Evolutionary conservation across 2,888 invertebrate genomes (phyloP).

Genomic region (Tethea ocularis): DNA sequence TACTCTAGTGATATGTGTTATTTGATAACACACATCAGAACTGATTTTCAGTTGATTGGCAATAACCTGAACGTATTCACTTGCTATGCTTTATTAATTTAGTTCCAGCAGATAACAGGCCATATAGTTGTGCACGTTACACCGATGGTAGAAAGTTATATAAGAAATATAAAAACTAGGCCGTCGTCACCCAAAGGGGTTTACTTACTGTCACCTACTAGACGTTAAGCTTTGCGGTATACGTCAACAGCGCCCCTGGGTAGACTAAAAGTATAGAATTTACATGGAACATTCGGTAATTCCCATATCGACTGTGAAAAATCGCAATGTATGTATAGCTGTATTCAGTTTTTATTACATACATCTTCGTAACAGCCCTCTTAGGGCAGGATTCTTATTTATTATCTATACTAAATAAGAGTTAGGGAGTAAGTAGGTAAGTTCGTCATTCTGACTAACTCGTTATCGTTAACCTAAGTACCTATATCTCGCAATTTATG

Average conservation of each 20-base stretch:
- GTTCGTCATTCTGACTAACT: not conserved
- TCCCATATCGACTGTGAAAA: not conserved
- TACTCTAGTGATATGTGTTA: too few relatives aligned
- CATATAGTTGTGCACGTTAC: too few relatives aligned
- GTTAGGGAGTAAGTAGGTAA: not conserved
- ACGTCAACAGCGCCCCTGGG: constrained; percentile 2
- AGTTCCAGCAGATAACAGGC: too few relatives aligned
- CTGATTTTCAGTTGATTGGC: not conserved
- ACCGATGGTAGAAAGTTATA: too few relatives aligned
- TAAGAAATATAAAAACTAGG: not conserved
- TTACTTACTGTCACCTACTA: not conserved
- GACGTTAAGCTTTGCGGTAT: not conserved
- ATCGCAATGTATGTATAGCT: not conserved
- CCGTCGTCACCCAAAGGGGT: too few relatives aligned
- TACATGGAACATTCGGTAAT: not conserved
- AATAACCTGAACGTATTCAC: too few relatives aligned
- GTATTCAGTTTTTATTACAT: not conserved
- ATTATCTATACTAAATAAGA: not conserved
- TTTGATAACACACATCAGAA: too few relatives aligned
- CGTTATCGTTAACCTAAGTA: too few relatives aligned
- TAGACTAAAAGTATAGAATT: constrained; percentile 1
- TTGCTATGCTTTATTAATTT: too few relatives aligned
- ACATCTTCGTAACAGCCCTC: not conserved
- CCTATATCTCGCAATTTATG: too few relatives aligned
- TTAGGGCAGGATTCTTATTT: not conserved